Evolutionary conservation across 2,888 invertebrate species (phyloP).

Genomic region (Digitonthophagus gazella): DNA sequence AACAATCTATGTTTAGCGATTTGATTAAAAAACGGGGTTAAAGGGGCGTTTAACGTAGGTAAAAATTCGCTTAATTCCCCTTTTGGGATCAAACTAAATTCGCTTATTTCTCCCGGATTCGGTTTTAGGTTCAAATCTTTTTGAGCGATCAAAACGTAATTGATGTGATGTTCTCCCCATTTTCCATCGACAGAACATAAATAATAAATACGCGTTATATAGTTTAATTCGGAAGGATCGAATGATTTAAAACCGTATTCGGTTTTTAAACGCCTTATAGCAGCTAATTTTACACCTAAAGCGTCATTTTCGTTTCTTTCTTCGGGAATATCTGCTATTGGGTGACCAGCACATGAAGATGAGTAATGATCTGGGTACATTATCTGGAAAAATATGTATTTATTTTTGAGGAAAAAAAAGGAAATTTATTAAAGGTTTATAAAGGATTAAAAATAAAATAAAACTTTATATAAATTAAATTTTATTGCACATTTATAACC

Average conservation of each 20-base stretch:
- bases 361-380: constrained; percentile 85
- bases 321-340: constrained; percentile 71
- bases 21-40: constrained; percentile 93
- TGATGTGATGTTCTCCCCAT: constrained; percentile 98
- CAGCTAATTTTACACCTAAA: constrained; percentile 76
- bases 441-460: background rate
- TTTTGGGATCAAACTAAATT: constrained; percentile 71
- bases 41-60: constrained; percentile 62
- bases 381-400: constrained; percentile 58
- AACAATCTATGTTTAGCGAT: constrained; percentile 77
- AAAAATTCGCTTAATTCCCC: constrained; percentile 64
- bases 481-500: constrained; percentile 2
- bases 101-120: constrained; percentile 88
- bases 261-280: constrained; percentile 78
- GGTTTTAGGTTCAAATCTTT: constrained; percentile 73
- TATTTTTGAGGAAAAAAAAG: constrained; percentile 9
- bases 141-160: constrained; percentile 87
- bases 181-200: constrained; percentile 76
- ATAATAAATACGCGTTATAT: constrained; percentile 78
- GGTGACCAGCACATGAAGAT: constrained; percentile 99
- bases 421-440: background rate
- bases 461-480: background rate
- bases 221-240: constrained; percentile 70
- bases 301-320: constrained; percentile 71
- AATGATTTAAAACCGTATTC: constrained; percentile 87